A percentile compares a stretch with the other conserved stretches of the same genome.
These are phyloP conservation scores for Melipona quadrifasciata DNA, from an alignment of 1,140 invertebrate genomes.

Conservation along the genomic window DNA sequence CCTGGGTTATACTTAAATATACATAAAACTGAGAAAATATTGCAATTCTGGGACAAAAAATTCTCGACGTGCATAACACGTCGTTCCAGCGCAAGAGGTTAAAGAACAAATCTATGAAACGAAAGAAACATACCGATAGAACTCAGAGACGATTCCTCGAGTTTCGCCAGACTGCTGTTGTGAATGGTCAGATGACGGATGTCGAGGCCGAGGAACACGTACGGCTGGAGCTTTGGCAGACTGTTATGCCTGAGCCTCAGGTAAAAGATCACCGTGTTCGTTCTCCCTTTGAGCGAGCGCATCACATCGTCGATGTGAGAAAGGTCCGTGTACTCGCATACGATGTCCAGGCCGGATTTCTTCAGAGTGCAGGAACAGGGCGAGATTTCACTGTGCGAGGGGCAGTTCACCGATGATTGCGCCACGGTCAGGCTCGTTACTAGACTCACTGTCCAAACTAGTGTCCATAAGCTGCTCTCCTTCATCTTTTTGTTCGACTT, in stretches of 20 bases:
- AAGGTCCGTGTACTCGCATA: conserved; percentile 91
- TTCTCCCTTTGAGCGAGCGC: conserved; percentile 87
- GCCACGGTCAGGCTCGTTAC: conserved; percentile 45
- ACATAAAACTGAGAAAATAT: too few species aligned
- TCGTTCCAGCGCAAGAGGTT: too few species aligned
- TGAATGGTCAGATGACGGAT: conserved; percentile 93
- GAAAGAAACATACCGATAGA: conserved; percentile 86
- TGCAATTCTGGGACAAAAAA: too few species aligned
- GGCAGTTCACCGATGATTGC: conserved; percentile 84
- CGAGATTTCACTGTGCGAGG: conserved; percentile 86
- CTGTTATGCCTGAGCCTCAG: conserved; percentile 92
- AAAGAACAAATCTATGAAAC: too few species aligned
- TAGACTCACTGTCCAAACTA: conserved; percentile 53
- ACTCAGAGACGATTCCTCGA: conserved; percentile 91
- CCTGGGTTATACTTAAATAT: too few species aligned
- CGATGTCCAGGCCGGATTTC: conserved; percentile 92
- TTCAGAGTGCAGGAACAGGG: conserved; percentile 92
- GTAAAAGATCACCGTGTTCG: conserved; percentile 90
- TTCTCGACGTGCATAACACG: too few species aligned
- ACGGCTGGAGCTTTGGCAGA: conserved; percentile 90
- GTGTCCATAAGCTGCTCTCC: conserved; percentile 48
- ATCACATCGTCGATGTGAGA: conserved; percentile 88
- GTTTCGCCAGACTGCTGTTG: conserved; percentile 92
- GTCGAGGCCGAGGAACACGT: conserved; percentile 92
- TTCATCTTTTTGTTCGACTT: conserved; percentile 49